phyloP scores from a whole-genome alignment of 2,797 vertebrate genomes.

The Enteromius trimaculatus region DNA sequence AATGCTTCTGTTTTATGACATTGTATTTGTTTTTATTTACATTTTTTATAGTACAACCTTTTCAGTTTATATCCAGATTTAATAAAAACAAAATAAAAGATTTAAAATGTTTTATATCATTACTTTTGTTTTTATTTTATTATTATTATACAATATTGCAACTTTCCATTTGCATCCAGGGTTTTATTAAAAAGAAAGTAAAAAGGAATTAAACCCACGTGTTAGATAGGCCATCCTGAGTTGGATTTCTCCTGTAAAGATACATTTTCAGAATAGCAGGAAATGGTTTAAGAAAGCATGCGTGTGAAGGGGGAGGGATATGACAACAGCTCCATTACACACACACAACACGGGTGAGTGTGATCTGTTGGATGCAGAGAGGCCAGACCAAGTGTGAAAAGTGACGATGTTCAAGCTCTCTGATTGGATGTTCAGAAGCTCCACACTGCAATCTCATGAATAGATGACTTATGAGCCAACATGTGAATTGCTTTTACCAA shows the following conservation, averaged over 20 bases:
- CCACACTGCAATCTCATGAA: constrained; percentile 21
- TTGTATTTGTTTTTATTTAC: not conserved
- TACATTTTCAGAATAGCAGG: constrained; percentile 5
- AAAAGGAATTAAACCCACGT: no score
- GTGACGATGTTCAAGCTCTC: not conserved
- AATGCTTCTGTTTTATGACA: not conserved
- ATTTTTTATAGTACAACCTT: no score
- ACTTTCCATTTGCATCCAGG: not conserved
- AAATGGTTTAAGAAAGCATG: constrained; percentile 4
- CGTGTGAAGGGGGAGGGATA: constrained; percentile 16
- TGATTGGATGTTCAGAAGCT: not conserved
- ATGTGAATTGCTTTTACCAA: not conserved
- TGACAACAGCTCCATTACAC: constrained; percentile 27
- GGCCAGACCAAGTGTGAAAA: constrained; percentile 65
- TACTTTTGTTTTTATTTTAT: no score
- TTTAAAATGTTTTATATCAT: no score
- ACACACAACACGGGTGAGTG: constrained; percentile 22
- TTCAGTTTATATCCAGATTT: no score
- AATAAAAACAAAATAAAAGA: no score
- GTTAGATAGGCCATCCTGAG: not conserved
- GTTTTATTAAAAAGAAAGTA: not conserved
- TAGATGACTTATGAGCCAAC: not conserved
- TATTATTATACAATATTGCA: not conserved
- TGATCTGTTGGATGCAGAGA: constrained; percentile 50
- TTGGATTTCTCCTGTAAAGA: not conserved